A percentile compares a stretch with the other conserved stretches of the same genome.
phyloP scores from a whole-genome alignment of 2,888 invertebrate species.

The Platycheirus albimanus region DNA sequence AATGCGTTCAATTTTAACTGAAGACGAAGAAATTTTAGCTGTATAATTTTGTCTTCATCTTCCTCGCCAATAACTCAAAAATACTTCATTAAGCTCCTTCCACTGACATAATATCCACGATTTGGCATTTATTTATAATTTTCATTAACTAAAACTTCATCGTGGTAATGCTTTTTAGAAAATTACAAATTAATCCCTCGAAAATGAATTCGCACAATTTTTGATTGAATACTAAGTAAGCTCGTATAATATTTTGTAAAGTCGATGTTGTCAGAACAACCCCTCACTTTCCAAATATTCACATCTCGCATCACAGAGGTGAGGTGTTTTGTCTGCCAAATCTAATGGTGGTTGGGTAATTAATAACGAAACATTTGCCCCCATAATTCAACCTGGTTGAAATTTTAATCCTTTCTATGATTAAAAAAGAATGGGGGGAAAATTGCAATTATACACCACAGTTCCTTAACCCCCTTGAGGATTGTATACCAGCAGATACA shows the following conservation, averaged over 20 bases:
- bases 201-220: conserved; percentile 69
- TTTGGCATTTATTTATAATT: conserved; percentile 14
- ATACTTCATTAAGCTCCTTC: not conserved
- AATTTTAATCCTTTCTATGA: conserved; percentile 70
- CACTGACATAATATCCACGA: not conserved
- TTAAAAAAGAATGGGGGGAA: conserved; percentile 59
- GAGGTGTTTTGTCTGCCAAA: conserved; percentile 30
- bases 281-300: conserved; percentile 34
- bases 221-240: conserved; percentile 61
- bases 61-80: not conserved
- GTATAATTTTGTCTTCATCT: too few relatives aligned
- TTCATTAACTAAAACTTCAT: conserved; percentile 43
- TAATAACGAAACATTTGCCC: conserved; percentile 82
- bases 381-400: conserved; percentile 76
- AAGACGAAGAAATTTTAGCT: too few relatives aligned
- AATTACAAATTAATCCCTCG: conserved; percentile 73
- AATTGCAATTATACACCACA: conserved; percentile 67
- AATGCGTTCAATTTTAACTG: too few relatives aligned
- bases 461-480: conserved; percentile 32
- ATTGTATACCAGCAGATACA: conserved; percentile 18
- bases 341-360: conserved; percentile 76
- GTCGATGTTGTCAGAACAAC: conserved; percentile 39
- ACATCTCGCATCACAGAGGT: not conserved
- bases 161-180: conserved; percentile 43
- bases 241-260: conserved; percentile 22